These are phyloP conservation scores for Sander lucioperca DNA, from an alignment of 2,113 vertebrate species.

Conservation along the genomic window DNA sequence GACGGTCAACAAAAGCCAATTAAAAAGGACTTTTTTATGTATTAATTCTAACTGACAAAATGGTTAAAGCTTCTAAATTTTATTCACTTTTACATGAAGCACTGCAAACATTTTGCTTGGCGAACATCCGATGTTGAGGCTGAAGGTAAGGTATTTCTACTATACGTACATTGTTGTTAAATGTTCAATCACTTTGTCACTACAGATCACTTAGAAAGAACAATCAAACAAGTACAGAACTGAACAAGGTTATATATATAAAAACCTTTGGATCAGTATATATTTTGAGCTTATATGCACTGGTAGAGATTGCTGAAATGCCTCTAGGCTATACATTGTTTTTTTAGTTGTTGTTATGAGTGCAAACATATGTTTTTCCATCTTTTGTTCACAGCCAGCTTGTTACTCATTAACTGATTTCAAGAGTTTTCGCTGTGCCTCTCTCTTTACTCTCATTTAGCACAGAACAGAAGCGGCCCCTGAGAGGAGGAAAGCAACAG, in stretches of 20 bases:
- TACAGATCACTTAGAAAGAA: background rate
- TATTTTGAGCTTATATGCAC: too few relatives aligned
- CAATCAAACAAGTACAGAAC: background rate
- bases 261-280: too few relatives aligned
- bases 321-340: background rate
- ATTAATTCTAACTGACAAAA: background rate
- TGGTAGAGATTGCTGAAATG: background rate
- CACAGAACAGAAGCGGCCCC: constrained; percentile 5
- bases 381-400: constrained; percentile 6
- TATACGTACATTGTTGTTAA: background rate
- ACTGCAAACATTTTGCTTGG: background rate
- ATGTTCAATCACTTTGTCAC: background rate
- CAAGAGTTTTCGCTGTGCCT: background rate
- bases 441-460: constrained; percentile 9
- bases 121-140: background rate
- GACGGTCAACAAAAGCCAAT: constrained; percentile 2
- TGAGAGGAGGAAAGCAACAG: constrained; percentile 11
- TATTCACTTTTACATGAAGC: background rate
- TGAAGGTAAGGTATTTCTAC: background rate
- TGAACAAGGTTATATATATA: background rate
- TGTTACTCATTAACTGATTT: constrained; percentile 3
- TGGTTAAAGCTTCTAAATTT: background rate
- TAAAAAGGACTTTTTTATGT: background rate
- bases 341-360: background rate
- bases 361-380: constrained; percentile 11